Conservation (phyloP, 2,797 vertebrate species). For the Ataeniobius toweri region DNA sequence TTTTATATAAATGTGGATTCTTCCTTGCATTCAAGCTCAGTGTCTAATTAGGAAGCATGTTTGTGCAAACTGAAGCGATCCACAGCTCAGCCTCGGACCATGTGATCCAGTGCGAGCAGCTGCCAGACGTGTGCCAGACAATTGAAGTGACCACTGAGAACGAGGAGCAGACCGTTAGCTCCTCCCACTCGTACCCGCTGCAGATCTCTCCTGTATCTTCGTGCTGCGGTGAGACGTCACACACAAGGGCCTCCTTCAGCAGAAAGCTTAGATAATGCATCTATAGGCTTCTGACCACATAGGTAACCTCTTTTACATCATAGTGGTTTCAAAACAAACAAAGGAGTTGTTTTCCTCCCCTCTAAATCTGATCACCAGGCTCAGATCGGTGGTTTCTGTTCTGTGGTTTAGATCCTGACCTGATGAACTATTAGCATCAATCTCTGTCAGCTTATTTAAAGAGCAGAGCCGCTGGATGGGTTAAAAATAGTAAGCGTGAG, state of each 20-base stretch:
- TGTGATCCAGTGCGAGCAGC: conserved; percentile 88
- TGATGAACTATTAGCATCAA: neutral
- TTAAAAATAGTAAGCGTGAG: neutral
- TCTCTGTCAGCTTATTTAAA: neutral
- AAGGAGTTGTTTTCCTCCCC: neutral
- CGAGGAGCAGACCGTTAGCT: conserved; percentile 91
- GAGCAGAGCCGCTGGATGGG: neutral
- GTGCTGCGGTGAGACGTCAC: conserved; percentile 84
- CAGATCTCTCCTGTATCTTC: conserved; percentile 97
- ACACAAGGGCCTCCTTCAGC: neutral
- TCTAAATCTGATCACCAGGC: neutral
- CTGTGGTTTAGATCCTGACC: neutral
- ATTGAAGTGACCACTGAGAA: conserved; percentile 97
- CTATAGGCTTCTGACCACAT: conserved; percentile 5
- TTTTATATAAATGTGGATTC: neutral
- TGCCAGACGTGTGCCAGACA: conserved; percentile 95
- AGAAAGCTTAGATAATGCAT: neutral
- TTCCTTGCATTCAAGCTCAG: neutral
- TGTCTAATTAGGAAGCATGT: neutral
- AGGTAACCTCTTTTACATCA: neutral
- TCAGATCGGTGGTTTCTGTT: neutral
- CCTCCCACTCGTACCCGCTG: conserved; percentile 92
- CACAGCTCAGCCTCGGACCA: conserved; percentile 84
- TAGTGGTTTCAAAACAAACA: neutral
- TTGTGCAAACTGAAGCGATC: conserved; percentile 56